Evolutionary conservation across 2,113 vertebrate species (phyloP).

Genomic region (Sarotherodon lohbergeri): DNA sequence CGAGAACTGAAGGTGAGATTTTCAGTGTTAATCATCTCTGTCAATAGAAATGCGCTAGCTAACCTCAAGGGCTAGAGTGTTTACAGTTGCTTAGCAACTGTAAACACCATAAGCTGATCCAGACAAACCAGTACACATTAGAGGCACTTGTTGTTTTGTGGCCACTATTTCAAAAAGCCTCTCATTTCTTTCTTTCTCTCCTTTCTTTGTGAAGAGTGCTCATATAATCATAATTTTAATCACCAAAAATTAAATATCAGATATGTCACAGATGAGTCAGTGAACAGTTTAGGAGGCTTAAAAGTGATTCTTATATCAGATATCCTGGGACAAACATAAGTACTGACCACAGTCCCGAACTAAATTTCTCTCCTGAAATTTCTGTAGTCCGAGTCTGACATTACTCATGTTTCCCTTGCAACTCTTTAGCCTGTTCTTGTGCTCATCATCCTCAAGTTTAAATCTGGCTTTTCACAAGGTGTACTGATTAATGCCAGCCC

Average conservation of each 20-base stretch:
- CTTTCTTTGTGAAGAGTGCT: not conserved
- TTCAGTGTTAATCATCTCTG: not conserved
- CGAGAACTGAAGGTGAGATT: not conserved
- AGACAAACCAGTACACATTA: not conserved
- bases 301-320: not conserved
- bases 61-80: not conserved
- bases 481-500: not conserved
- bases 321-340: not conserved
- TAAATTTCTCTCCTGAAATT: not conserved
- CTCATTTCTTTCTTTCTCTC: not conserved
- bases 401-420: not conserved
- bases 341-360: not conserved
- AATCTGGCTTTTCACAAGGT: not conserved
- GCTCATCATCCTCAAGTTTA: not conserved
- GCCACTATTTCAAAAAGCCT: not conserved
- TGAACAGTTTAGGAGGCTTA: not conserved
- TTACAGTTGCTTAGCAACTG: not conserved
- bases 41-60: not conserved
- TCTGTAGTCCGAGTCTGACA: not conserved
- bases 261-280: not conserved
- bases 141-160: not conserved
- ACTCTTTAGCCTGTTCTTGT: not conserved
- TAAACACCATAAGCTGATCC: not conserved
- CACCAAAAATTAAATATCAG: not conserved
- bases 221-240: not conserved